A percentile compares a stretch with the other conserved stretches of the same genome.
These are phyloP conservation scores for Sebastes itinus DNA, from an alignment of 2,797 vertebrate species.

Conservation along the genomic window DNA sequence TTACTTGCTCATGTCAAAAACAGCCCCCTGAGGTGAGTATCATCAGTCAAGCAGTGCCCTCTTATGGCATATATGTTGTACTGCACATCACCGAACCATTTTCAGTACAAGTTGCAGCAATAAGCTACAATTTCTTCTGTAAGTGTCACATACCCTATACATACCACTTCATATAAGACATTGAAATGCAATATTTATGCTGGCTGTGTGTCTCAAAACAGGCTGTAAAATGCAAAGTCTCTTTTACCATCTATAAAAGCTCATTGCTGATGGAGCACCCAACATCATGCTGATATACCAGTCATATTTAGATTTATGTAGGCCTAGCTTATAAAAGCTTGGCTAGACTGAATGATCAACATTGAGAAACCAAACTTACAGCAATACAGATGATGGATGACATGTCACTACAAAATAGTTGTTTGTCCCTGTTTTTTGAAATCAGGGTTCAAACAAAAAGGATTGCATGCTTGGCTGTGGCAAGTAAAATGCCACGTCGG, in stretches of 20 bases:
- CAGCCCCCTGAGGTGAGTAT: not conserved
- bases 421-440: not conserved
- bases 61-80: constrained; percentile 30
- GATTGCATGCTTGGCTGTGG: no score
- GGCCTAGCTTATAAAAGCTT: not conserved
- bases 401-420: not conserved
- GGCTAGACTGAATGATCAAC: not conserved
- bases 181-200: not conserved
- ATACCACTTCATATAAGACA: not conserved
- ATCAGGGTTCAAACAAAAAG: no score
- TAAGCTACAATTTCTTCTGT: not conserved
- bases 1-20: not conserved
- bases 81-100: not conserved
- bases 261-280: not conserved
- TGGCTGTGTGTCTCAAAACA: not conserved
- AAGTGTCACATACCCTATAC: not conserved
- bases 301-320: not conserved
- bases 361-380: not conserved
- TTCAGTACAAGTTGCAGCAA: not conserved
- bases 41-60: constrained; percentile 43
- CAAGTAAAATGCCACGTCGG: no score
- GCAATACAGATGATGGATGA: not conserved
- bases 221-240: not conserved
- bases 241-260: not conserved
- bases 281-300: not conserved